Evolutionary conservation across 2,113 vertebrate species (phyloP), one percentile per base, ranked within the genome.

Genomic region (Falco punctatus): DNA sequence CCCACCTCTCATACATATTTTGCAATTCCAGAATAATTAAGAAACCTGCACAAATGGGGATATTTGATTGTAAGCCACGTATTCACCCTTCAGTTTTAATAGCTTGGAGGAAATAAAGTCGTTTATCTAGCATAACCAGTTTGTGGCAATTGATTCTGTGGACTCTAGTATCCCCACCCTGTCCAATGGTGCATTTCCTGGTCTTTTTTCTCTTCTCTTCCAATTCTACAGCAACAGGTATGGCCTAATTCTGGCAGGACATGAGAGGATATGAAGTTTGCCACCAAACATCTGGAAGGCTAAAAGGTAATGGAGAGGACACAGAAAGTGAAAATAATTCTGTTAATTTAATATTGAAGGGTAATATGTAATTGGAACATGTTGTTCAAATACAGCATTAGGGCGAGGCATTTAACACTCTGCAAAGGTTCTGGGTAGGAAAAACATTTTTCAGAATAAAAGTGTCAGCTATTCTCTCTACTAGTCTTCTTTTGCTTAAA

Each of bases 321-420:
- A 81, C 2, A 32, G 32, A 64, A 82, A 58, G 19, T 44, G 26
- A 92, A 83, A 94, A 92, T 19, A 1, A 32, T 51, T 69, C 20
- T 71, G 33, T 64, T 96, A 85, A 88, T 94, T 97, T 96, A 93
- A 80, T 94, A 79, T 28, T 90, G 58, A 89, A 90, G 73, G 92
- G 13, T 83, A 87, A 74, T 17, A 28, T 23, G 16, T 67, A 94
- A 72, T 24, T 20, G 86, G 83, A 82, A 59, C 59, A 84, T 91
- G 58, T 94, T 94, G 38, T 73, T 92, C 57, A 49, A 91, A 86
- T 81, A 33, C 61, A 91, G 11, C 30, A 46, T 64, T 26, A 18
- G 79, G 62, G 59, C 0, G 49, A 96, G 86, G 58, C 58, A 18
- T 73, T 95, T 64, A 61, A 30, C 40, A 58, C 75, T 94, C 61